Base-by-base conservation (phyloP, 1,140 invertebrate genomes). In the Cyrtorhinus lividipennis region DNA sequence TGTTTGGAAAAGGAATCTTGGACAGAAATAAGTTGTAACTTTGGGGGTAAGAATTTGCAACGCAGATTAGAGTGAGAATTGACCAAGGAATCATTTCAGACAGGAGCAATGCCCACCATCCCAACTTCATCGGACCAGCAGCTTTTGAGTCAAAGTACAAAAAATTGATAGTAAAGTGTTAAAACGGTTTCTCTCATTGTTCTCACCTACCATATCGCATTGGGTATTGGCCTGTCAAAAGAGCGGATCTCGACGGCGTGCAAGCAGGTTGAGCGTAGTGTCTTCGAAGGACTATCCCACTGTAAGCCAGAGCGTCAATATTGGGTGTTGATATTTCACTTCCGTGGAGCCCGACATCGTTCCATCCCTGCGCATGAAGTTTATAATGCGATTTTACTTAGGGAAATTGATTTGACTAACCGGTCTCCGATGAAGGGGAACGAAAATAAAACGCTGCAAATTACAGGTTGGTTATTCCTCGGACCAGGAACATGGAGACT, bases 351-450 rank as follows among this genome's bases (percentile, higher is more conserved):
- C 84, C 79, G 1, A 86, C 80, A 71, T 87, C 83, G 70, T 85
- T 83, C 79, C 81, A 85, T 0, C 83, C 84, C 83, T 85, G 38
- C n/a, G n/a, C n/a, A n/a, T n/a, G n/a, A n/a, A n/a, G n/a, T n/a
- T n/a, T n/a, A n/a, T n/a, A n/a, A n/a, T n/a, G n/a, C n/a, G n/a
- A n/a, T n/a, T n/a, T n/a, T n/a, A n/a, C n/a, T n/a, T n/a, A n/a
- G n/a, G n/a, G n/a, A n/a, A n/a, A n/a, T n/a, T n/a, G n/a, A n/a
- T n/a, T n/a, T n/a, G n/a, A n/a, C n/a, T n/a, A n/a, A n/a, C n/a
- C n/a, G n/a, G n/a, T n/a, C n/a, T n/a, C n/a, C n/a, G n/a, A n/a
- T n/a, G n/a, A n/a, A n/a, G n/a, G n/a, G n/a, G n/a, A n/a, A n/a
- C n/a, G n/a, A n/a, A n/a, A n/a, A n/a, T n/a, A n/a, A n/a, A n/a